phyloP scores from a whole-genome alignment of 2,113 vertebrate genomes.

The Psophia crepitans region DNA sequence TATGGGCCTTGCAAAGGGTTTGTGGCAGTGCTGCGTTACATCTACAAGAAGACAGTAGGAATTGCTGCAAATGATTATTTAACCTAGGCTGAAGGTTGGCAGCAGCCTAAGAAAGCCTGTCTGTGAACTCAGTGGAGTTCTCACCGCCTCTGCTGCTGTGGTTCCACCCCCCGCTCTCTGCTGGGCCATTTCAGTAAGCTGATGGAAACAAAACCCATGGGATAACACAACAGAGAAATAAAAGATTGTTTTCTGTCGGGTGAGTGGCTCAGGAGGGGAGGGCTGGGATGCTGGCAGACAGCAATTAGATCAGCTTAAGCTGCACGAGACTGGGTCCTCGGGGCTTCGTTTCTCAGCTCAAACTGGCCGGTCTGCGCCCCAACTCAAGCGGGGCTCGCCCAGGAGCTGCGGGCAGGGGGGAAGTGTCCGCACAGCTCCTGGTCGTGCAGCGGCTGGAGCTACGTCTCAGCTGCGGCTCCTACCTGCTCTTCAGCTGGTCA shows the following conservation, averaged over 20 bases:
- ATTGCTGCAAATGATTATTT: background rate
- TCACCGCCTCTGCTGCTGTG: background rate
- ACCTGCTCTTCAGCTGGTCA: background rate
- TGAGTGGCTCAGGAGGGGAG: background rate
- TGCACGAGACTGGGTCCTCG: accelerated
- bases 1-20: background rate
- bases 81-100: background rate
- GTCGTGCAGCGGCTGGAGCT: background rate
- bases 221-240: background rate
- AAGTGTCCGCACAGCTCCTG: background rate
- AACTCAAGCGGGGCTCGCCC: accelerated
- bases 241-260: background rate
- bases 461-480: accelerated
- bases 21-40: background rate
- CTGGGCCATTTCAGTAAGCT: background rate
- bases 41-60: background rate
- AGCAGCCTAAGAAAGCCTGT: background rate
- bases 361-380: accelerated
- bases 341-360: background rate
- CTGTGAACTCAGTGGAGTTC: background rate
- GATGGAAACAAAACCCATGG: background rate
- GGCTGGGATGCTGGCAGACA: background rate
- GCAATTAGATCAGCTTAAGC: background rate
- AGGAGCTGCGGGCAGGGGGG: background rate
- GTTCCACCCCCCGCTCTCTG: background rate